Percentiles rank a stretch among this genome's conserved stretches.
These are phyloP conservation scores for Danionella cerebrum DNA, from an alignment of 2,113 vertebrate genomes.

Conservation along the genomic window DNA sequence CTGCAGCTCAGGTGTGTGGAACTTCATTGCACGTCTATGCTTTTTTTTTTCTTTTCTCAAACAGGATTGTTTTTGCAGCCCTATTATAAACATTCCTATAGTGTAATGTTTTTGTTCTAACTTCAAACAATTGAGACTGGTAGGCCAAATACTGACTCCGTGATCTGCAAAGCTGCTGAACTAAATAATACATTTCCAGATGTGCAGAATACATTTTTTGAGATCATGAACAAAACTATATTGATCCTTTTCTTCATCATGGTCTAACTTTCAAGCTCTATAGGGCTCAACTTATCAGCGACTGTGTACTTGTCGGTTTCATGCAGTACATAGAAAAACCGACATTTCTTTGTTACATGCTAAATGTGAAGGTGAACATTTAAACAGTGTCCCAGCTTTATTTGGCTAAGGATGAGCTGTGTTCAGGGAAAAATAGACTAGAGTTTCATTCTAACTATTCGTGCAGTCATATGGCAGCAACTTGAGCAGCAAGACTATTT, in stretches of 20 bases:
- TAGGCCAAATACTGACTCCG: too few species aligned
- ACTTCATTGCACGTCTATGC: too few species aligned
- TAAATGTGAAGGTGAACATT: background rate
- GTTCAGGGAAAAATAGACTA: constrained; percentile 16
- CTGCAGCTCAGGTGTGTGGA: constrained; percentile 70
- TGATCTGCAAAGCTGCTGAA: too few species aligned
- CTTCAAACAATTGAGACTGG: too few species aligned
- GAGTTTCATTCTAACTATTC: constrained; percentile 27
- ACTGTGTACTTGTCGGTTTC: background rate
- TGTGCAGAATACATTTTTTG: too few species aligned
- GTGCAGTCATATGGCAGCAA: constrained; percentile 50
- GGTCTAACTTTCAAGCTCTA: background rate
- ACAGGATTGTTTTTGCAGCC: too few species aligned
- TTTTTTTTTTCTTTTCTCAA: too few species aligned
- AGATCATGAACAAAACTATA: too few species aligned
- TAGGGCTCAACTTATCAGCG: background rate
- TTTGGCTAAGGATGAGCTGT: constrained; percentile 24
- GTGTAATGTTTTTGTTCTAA: too few species aligned
- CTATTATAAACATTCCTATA: too few species aligned
- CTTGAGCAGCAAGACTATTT: constrained; percentile 59
- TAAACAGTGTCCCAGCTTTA: background rate
- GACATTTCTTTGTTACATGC: background rate
- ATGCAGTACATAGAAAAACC: background rate
- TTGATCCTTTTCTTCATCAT: too few species aligned
- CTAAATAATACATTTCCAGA: too few species aligned